phyloP scores from a whole-genome alignment of 2,888 invertebrate species.

The Aporophyla nigra region DNA sequence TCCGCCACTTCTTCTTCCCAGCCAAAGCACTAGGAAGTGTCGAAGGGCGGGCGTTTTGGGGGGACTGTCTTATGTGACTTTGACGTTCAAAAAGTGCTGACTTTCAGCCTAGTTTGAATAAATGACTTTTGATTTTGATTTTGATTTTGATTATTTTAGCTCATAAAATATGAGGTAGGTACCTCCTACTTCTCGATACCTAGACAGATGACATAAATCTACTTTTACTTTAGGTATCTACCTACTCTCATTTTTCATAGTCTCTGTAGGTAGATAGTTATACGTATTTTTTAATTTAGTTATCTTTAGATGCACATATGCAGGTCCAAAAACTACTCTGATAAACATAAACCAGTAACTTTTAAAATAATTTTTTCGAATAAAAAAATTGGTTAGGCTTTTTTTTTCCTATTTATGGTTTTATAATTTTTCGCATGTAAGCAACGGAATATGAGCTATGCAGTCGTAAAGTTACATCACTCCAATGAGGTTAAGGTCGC shows the following conservation, averaged over 20 bases:
- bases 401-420: neutral
- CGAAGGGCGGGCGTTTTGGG: too few species aligned
- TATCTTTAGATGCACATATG: too few species aligned
- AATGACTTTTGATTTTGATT: too few species aligned
- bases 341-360: neutral
- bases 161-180: too few species aligned
- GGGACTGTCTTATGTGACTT: too few species aligned
- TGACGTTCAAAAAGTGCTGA: too few species aligned
- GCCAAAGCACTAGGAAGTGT: too few species aligned
- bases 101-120: too few species aligned
- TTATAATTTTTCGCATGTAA: slow-evolving; percentile 27
- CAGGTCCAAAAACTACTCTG: neutral
- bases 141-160: too few species aligned
- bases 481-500: slow-evolving; percentile 76
- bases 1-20: too few species aligned
- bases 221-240: neutral
- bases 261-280: neutral
- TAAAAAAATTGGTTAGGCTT: neutral
- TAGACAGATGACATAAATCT: neutral
- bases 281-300: neutral
- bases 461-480: slow-evolving; percentile 70
- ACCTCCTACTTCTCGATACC: neutral
- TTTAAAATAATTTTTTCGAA: neutral
- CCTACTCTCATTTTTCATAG: neutral
- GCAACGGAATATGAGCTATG: slow-evolving; percentile 40